phyloP scores from a whole-genome alignment of 2,113 vertebrate genomes.

The Psilopogon haemacephalus region DNA sequence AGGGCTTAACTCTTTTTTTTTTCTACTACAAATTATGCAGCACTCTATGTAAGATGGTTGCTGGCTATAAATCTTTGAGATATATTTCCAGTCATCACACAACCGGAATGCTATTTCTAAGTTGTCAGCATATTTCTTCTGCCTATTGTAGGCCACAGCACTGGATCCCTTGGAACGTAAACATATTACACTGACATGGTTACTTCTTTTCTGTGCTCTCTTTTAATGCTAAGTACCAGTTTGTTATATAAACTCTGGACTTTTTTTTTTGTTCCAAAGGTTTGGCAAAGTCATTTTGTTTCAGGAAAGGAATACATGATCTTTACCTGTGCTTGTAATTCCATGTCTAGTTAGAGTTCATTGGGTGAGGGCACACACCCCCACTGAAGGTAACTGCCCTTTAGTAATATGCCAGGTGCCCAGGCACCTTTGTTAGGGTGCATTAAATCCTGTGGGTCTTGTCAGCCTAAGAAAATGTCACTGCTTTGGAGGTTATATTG shows the following conservation, averaged over 20 bases:
- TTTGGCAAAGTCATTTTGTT: background rate
- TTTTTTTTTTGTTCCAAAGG: background rate
- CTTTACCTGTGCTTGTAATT: background rate
- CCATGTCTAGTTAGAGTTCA: background rate
- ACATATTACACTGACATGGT: background rate
- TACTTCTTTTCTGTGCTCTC: background rate
- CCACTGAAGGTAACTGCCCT: background rate
- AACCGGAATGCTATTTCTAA: background rate
- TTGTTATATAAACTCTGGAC: background rate
- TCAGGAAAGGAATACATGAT: background rate
- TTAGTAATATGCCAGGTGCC: background rate
- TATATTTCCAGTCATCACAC: background rate
- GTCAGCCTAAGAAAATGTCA: background rate
- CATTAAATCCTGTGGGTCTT: background rate
- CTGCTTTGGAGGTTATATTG: background rate
- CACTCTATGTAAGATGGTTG: background rate
- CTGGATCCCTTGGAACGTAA: background rate
- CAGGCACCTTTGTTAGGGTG: background rate
- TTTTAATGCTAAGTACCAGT: background rate
- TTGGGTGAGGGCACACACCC: too few relatives aligned
- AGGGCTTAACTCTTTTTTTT: background rate
- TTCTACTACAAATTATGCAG: background rate
- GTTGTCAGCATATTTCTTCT: background rate
- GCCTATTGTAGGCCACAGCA: background rate
- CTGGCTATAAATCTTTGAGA: background rate